phyloP scores from a whole-genome alignment of 1,140 invertebrate genomes.

The Ephestia elutella region DNA sequence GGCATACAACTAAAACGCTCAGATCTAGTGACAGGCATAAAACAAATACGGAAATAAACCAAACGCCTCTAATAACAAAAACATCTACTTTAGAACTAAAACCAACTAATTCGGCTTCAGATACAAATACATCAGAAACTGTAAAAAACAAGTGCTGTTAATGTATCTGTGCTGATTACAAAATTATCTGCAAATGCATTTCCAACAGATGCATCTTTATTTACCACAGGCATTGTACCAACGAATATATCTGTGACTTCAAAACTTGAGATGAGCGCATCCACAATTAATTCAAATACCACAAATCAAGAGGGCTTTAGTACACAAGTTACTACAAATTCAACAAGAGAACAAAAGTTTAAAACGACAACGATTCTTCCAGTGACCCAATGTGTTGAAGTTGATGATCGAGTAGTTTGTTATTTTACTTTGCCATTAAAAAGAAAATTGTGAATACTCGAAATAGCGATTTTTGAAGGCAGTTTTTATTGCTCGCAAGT shows the following conservation, averaged over 20 bases:
- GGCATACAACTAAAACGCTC: too few species aligned
- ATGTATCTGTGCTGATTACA: neutral
- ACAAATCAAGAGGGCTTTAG: neutral
- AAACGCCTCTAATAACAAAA: neutral
- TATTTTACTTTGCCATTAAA: constrained; percentile 16
- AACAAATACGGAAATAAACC: neutral
- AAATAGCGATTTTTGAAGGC: too few species aligned
- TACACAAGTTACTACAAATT: neutral
- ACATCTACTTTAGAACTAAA: neutral
- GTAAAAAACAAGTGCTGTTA: neutral
- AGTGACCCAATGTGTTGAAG: constrained; percentile 33
- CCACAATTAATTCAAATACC: neutral
- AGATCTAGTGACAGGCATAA: too few species aligned
- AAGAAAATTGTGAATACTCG: constrained; percentile 13
- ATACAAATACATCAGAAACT: neutral
- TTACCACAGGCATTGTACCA: neutral
- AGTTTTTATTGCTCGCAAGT: too few species aligned
- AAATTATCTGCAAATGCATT: neutral
- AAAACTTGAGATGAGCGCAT: neutral
- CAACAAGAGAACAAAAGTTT: neutral
- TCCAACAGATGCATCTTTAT: neutral
- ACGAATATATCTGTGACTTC: neutral
- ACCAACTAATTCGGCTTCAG: neutral
- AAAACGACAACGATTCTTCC: neutral
- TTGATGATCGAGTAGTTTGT: constrained; percentile 41